These are phyloP conservation scores for Aphaenogaster ashmeadi DNA, from an alignment of 1,140 invertebrate species.

Conservation along the genomic window DNA sequence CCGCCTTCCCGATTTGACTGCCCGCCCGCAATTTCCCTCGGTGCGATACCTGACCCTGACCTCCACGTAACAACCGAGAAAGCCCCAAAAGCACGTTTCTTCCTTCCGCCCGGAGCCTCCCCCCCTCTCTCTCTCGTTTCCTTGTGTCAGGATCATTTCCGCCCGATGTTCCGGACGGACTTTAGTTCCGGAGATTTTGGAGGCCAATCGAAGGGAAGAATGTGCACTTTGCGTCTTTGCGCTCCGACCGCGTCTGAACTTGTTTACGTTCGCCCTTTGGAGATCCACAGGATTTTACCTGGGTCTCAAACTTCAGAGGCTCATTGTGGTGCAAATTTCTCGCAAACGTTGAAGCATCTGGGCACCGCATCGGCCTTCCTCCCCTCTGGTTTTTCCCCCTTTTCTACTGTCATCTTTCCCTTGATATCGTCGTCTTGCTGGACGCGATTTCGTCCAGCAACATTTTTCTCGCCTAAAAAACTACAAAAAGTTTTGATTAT, in stretches of 20 bases:
- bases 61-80: not conserved
- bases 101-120: no score
- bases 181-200: not conserved
- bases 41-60: slow-evolving; percentile 16
- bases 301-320: not conserved
- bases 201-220: not conserved
- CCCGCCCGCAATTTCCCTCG: slow-evolving; percentile 11
- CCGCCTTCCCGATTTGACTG: not conserved
- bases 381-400: not conserved
- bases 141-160: not conserved
- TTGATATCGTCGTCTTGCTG: not conserved
- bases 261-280: slow-evolving; percentile 6
- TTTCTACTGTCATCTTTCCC: not conserved
- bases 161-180: not conserved
- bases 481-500: not conserved
- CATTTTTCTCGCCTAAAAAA: not conserved
- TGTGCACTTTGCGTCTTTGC: not conserved
- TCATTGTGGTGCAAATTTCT: slow-evolving; percentile 4
- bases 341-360: not conserved
- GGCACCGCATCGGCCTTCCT: not conserved
- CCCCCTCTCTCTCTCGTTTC: not conserved
- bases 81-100: not conserved
- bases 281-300: not conserved
- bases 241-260: not conserved
- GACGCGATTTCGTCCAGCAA: not conserved